Base-by-base conservation (phyloP, 2,797 vertebrate species). In the Sandelia bainsii region DNA sequence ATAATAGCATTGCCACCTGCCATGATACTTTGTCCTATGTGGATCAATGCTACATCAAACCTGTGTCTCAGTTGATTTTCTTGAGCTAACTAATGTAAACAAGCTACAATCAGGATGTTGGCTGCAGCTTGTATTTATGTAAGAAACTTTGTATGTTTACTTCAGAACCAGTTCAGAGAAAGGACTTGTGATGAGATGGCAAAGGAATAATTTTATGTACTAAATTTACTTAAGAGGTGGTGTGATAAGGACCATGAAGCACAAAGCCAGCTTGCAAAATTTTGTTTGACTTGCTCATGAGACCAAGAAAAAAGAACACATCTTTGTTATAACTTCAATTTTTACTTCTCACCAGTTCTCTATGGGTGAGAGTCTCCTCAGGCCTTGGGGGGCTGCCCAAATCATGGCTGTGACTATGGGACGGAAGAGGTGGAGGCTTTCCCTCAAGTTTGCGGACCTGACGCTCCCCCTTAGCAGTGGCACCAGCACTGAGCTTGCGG, bases 401-500 rank as follows among this genome's bases (percentile, higher is more conserved):
- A 20, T 94, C 93, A 69, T 89, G 92, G 81, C 88, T 93, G 62
- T 87, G 87, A 64, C 90, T 91, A 42, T 90, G 87, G 56, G 89
- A 86, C 7, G 90, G 81, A 48, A 65, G 79, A 76, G 81, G 82
- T 4, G 86, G 88, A 76, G 93, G 82, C 81, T 94, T 94, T 56
- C 82, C 87, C 6, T 95, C 94, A 20, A 92, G 77, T 70, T 92
- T 95, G 72, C 92, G 93, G 14, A 93, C 90, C 79, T 93, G 94
- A 3, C 92, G 93, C 65, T 96, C 95, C 14, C 91, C 93, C 77
- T 95, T 95, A 72, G 77, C 86, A 0, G 87, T 86, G 65, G 91
- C 92, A 53, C 95, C 91, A 0, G 92, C 91, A n/a, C 95, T 97
- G 82, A 94, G 93, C 84, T 96, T 97, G 83, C 96, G 95, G 49